Evolutionary conservation across 2,113 vertebrate genomes (phyloP).

Genomic region (Nipponia nippon): DNA sequence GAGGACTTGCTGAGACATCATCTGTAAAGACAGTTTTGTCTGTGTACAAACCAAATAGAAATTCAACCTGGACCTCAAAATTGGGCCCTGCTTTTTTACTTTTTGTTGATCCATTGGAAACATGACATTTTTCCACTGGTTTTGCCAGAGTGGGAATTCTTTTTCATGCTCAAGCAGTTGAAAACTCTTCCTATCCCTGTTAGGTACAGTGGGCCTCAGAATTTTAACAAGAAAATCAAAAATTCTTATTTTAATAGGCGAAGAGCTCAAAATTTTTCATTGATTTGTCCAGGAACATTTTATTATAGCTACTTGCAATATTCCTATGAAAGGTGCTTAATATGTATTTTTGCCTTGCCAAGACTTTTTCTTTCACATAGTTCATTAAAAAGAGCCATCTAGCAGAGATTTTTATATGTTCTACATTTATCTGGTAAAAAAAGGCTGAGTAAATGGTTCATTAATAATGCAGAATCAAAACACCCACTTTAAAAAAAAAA

Average conservation of each 20-base stretch:
- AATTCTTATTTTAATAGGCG: not conserved
- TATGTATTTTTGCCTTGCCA: not conserved
- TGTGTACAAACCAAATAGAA: not conserved
- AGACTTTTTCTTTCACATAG: not conserved
- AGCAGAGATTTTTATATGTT: not conserved
- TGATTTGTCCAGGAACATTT: not conserved
- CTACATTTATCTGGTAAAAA: not conserved
- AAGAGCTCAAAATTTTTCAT: not conserved
- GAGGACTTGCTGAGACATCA: not conserved
- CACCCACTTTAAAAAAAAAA: not conserved
- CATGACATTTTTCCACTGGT: not conserved
- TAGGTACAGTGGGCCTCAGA: not conserved
- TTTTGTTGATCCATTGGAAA: not conserved
- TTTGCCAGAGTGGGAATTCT: slow-evolving; percentile 12
- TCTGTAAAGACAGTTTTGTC: not conserved
- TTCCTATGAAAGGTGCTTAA: not conserved
- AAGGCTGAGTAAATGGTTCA: not conserved
- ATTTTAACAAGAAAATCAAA: not conserved
- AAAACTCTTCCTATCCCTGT: not conserved
- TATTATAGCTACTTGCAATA: not conserved
- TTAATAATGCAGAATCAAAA: not conserved
- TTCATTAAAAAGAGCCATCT: not conserved
- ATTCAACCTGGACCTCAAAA: not conserved
- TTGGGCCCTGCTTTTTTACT: not conserved
- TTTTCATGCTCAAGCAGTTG: not conserved